Base-by-base conservation (phyloP, 2,888 invertebrate species). In the Chirona hameri region DNA sequence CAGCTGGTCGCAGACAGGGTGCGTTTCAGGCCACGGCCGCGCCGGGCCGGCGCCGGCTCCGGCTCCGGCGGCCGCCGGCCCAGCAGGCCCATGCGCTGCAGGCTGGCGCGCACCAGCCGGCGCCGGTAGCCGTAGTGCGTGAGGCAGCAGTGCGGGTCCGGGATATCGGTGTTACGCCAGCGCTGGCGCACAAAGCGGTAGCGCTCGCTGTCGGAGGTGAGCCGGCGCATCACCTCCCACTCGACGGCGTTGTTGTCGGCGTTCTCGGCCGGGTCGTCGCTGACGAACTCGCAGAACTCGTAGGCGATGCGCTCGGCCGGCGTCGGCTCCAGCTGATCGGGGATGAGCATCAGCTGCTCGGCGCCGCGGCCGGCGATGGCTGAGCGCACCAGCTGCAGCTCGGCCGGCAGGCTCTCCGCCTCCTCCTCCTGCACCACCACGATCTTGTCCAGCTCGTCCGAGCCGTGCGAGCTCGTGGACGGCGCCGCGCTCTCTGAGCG, bases 81-180 rank as follows among this genome's bases (percentile, higher is more conserved):
- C 46, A 46, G 24, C 46, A 76, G 46, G 9, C 76, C 76, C 76
- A 76, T 39, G 9, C 46, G 46, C 24, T 2, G 21, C 76, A 76
- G 76, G 24, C 21, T 46, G 27, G 27, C 27, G 7, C 76, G 76
- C 76, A 76, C 76, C 46, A 76, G 76, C 31, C 39, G 24, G 9
- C 21, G 31, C 24, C 76, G 76, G 76, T 46, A 76, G 76, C 72
- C 69, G 79, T 39, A 79, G 82, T 2, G 0, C 18, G 82, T 82
- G 24, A 82, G 76, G 76, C 65, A 48, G 18, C 48, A 39, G 24
- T 82, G 52, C n/a, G 82, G 82, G 76, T 82, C 82, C 24, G 82
- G 82, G 39, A 82, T 79, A 24, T 79, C 31, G 9, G 82, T 55
- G 76, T 76, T 76, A n/a, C 52, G 76, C 82, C 76, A 82, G 39